Percentiles rank a stretch among this genome's conserved stretches.
Conservation (phyloP, 2,113 vertebrate species). For the Polyodon spathula region DNA sequence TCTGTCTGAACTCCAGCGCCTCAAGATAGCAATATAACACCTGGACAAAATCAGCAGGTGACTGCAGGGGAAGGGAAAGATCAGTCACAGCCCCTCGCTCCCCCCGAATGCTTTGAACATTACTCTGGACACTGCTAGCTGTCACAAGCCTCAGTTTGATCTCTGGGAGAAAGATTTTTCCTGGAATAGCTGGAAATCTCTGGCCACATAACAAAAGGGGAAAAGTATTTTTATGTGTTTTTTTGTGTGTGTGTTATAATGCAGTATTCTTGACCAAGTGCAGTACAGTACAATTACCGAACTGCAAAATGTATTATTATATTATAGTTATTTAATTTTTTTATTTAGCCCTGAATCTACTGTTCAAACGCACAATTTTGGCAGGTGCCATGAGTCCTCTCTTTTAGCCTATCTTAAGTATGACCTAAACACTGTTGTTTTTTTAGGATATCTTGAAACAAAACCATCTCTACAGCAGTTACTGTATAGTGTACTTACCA, state of each 20-base stretch:
- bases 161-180: constrained; percentile 68
- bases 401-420: no score
- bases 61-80: constrained; percentile 66
- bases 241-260: constrained; percentile 13
- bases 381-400: no score
- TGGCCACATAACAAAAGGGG: constrained; percentile 59
- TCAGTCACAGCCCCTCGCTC: constrained; percentile 66
- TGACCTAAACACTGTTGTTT: no score
- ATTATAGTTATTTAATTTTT: no score
- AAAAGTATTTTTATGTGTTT: constrained; percentile 40
- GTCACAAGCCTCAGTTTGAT: constrained; percentile 84
- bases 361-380: no score
- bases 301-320: no score
- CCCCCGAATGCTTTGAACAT: constrained; percentile 72
- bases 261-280: no score
- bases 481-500: no score
- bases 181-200: constrained; percentile 61
- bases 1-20: constrained; percentile 70
- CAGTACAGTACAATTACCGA: no score
- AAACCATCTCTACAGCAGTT: no score
- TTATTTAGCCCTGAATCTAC: no score
- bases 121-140: constrained; percentile 70
- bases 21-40: constrained; percentile 78
- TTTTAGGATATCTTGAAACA: no score
- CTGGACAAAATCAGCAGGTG: constrained; percentile 84